These are phyloP conservation scores for Myiozetetes cayanensis DNA, from an alignment of 2,113 vertebrate species.

Conservation along the genomic window DNA sequence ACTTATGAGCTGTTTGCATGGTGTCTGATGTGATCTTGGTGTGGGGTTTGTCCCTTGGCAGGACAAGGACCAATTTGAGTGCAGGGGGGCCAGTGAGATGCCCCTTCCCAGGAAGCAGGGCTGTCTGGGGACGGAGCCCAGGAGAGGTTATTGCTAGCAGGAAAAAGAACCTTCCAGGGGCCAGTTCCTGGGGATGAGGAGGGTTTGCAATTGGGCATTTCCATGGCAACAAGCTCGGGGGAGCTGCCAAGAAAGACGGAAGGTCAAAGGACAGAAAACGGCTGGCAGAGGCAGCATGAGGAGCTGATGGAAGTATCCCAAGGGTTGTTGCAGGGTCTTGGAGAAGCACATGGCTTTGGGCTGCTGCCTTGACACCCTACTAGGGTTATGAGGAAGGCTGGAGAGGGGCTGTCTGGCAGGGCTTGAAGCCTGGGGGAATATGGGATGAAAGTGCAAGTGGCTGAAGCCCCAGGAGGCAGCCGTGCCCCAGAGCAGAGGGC, in stretches of 20 bases:
- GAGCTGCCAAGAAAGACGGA: background rate
- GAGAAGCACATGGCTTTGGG: background rate
- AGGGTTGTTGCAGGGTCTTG: accelerated
- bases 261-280: background rate
- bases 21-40: background rate
- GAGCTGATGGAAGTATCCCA: background rate
- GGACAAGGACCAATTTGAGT: accelerated
- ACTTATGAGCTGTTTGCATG: background rate
- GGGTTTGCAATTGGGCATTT: background rate
- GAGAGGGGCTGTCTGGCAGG: background rate
- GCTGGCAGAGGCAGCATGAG: background rate
- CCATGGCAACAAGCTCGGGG: background rate
- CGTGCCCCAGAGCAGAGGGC: background rate
- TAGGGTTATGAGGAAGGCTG: background rate
- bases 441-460: background rate
- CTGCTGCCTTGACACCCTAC: background rate
- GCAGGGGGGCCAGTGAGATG: accelerated
- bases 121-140: accelerated
- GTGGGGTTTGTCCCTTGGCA: accelerated
- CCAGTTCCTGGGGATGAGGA: background rate
- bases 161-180: background rate
- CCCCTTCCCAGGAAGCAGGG: accelerated
- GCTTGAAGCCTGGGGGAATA: background rate
- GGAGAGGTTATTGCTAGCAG: background rate
- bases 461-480: background rate